phyloP scores from a whole-genome alignment of 1,140 invertebrate species.

The Nautilus pompilius region DNA sequence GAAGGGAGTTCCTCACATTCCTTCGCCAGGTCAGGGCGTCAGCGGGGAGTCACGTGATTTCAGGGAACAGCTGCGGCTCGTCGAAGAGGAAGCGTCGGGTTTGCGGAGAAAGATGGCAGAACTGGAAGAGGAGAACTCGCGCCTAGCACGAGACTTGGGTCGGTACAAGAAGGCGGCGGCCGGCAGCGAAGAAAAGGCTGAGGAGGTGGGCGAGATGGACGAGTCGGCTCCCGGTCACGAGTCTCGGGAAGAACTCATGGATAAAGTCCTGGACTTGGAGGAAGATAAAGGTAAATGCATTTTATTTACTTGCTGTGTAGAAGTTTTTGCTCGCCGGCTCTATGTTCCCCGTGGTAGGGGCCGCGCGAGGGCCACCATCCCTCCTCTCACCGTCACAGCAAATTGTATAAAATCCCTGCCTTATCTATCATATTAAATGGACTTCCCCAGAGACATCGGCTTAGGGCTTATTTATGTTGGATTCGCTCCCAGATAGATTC shows the following conservation, averaged over 20 bases:
- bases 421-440: too few relatives aligned
- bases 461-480: too few relatives aligned
- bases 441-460: too few relatives aligned
- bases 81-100: slow-evolving; percentile 17
- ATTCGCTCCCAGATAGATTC: too few relatives aligned
- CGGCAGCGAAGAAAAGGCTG: background rate
- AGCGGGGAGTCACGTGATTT: slow-evolving; percentile 46
- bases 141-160: slow-evolving; percentile 6
- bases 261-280: slow-evolving; percentile 44
- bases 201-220: slow-evolving; percentile 1
- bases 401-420: too few relatives aligned
- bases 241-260: slow-evolving; percentile 23
- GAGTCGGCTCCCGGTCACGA: background rate
- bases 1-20: slow-evolving; percentile 9
- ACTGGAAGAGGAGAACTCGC: slow-evolving; percentile 18
- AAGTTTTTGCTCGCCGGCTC: too few relatives aligned
- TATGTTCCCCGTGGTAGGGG: too few relatives aligned
- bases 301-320: background rate
- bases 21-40: slow-evolving; percentile 14
- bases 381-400: too few relatives aligned
- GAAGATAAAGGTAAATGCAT: slow-evolving; percentile 46
- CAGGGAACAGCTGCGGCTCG: slow-evolving; percentile 11
- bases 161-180: background rate
- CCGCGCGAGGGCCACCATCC: too few relatives aligned
- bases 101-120: slow-evolving; percentile 23